Evolutionary conservation across 2,888 invertebrate species (phyloP).

Genomic region (Teleogryllus oceanicus): DNA sequence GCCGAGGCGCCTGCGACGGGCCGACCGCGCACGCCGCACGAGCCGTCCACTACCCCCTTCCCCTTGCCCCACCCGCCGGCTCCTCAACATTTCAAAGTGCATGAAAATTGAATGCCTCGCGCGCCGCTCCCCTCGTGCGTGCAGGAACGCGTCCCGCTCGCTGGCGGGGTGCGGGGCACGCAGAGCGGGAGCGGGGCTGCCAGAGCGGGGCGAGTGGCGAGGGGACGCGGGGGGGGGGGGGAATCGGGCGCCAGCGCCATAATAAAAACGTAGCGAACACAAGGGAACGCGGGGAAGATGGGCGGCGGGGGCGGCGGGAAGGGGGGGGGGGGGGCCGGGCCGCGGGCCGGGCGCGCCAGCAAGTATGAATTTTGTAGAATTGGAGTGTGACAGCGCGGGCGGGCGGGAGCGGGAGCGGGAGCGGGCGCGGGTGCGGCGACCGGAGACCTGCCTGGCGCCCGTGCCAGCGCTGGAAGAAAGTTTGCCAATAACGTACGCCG

Average conservation of each 20-base stretch:
- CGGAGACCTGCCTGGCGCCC: neutral
- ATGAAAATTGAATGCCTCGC: neutral
- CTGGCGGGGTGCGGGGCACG: too few species aligned
- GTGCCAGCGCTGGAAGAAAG: neutral
- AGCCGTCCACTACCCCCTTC: too few species aligned
- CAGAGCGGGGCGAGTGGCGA: too few species aligned
- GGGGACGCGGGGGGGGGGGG: too few species aligned
- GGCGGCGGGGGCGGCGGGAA: too few species aligned
- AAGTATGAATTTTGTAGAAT: slow-evolving; percentile 10
- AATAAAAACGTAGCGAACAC: slow-evolving; percentile 18
- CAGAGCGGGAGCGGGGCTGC: too few species aligned
- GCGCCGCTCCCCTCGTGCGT: slow-evolving; percentile 8
- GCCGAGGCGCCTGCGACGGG: neutral
- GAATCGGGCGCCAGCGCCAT: neutral
- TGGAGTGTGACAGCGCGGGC: neutral
- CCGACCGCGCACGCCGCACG: neutral
- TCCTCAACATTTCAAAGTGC: neutral
- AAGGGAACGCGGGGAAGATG: neutral
- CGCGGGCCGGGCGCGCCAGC: neutral
- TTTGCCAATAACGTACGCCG: neutral
- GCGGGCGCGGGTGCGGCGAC: neutral
- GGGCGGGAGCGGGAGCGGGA: neutral
- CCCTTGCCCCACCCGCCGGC: neutral
- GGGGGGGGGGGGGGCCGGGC: neutral
- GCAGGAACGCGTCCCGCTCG: neutral